Evolutionary conservation across 2,888 invertebrate genomes (phyloP).

Genomic region (Meganola albula): DNA sequence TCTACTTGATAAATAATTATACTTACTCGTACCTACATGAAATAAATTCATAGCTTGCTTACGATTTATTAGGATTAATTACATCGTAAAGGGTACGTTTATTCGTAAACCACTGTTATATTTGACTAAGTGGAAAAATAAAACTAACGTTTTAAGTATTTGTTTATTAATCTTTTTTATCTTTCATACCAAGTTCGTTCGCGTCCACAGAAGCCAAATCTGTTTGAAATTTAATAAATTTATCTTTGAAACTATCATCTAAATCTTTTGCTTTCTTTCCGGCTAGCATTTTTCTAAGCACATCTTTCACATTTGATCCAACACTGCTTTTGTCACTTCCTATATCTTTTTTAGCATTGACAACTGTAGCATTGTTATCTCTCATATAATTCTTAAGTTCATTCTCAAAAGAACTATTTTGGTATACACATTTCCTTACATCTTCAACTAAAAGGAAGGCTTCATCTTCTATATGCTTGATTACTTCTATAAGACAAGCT

Average conservation of each 20-base stretch:
- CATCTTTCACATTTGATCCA: conserved; percentile 25
- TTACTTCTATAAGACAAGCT: conserved; percentile 68
- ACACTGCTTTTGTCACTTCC: conserved; percentile 4
- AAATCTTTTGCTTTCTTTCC: conserved; percentile 33
- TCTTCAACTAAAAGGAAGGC: conserved; percentile 43
- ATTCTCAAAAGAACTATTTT: conserved; percentile 30
- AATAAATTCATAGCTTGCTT: no score
- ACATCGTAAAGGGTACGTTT: no score
- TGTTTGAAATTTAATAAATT: conserved; percentile 36
- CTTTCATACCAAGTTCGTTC: conserved; percentile 30
- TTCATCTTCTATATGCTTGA: conserved; percentile 60
- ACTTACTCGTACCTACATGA: no score
- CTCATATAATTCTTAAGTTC: conserved; percentile 35
- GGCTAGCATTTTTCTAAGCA: conserved; percentile 42
- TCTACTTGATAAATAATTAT: no score
- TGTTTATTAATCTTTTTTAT: conserved; percentile 22
- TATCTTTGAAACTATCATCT: conserved; percentile 40
- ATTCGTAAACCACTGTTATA: neutral
- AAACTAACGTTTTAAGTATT: neutral
- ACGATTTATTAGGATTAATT: no score
- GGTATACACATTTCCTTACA: conserved; percentile 43
- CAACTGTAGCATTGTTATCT: conserved; percentile 57
- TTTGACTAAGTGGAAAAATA: neutral
- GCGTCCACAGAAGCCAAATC: conserved; percentile 35
- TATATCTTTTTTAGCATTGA: conserved; percentile 32